phyloP scores from a whole-genome alignment of 2,888 invertebrate species.

The Epsilonema sp. region DNA sequence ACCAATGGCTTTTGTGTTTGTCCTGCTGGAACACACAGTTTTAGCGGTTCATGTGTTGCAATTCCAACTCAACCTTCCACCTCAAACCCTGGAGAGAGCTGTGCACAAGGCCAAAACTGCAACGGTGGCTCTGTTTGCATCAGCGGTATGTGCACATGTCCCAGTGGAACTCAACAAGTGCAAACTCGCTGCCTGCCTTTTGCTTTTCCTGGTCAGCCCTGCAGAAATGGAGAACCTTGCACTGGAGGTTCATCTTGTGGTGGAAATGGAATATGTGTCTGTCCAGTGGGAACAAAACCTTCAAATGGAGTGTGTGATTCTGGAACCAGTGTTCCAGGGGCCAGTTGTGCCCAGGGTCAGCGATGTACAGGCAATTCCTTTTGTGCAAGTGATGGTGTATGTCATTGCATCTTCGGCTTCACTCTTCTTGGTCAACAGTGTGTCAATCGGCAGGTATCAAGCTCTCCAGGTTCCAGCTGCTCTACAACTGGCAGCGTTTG shows the following conservation, averaged over 20 bases:
- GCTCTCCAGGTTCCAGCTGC: not conserved
- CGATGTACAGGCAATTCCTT: not conserved
- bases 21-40: not conserved
- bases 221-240: not conserved
- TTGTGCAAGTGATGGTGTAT: not conserved
- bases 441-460: not conserved
- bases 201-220: not conserved
- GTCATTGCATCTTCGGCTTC: not conserved
- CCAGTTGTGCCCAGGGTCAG: not conserved
- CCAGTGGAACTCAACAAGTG: not conserved
- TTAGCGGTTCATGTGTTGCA: not conserved
- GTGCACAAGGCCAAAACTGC: not conserved
- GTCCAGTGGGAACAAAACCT: not conserved
- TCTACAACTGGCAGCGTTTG: not conserved
- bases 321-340: not conserved
- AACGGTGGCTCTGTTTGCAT: not conserved
- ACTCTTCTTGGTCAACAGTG: not conserved
- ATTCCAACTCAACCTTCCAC: not conserved
- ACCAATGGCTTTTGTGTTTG: not conserved
- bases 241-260: conserved; percentile 1
- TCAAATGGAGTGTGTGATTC: not conserved
- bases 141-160: not conserved
- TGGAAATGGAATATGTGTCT: not conserved
- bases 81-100: conserved; percentile 3
- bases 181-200: not conserved